Conservation (phyloP, 2,888 invertebrate genomes). For the Cosmopolites sordidus region DNA sequence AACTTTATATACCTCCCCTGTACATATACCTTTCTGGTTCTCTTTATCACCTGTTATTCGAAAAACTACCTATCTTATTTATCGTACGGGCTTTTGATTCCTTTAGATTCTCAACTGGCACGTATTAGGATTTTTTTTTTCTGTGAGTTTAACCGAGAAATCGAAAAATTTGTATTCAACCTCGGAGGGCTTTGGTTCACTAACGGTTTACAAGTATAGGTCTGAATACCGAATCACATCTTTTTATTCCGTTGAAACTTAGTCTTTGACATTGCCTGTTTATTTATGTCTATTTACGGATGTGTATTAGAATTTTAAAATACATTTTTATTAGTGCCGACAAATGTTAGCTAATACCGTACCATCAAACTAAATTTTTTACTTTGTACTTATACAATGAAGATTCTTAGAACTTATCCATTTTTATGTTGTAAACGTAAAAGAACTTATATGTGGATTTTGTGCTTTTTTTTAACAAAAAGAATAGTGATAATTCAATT, state of each 20-base stretch:
- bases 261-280: slow-evolving; percentile 15
- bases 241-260: slow-evolving; percentile 14
- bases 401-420: too few relatives aligned
- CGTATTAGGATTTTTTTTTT: background rate
- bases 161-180: slow-evolving; percentile 12
- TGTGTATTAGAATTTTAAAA: background rate
- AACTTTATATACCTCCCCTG: too few relatives aligned
- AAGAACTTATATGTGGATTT: too few relatives aligned
- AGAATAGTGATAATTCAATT: too few relatives aligned
- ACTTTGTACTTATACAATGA: too few relatives aligned
- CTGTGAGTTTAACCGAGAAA: slow-evolving; percentile 1
- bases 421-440: too few relatives aligned
- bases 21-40: too few relatives aligned
- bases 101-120: background rate
- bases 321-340: background rate
- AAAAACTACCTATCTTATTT: too few relatives aligned
- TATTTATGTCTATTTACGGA: slow-evolving; percentile 13
- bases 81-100: too few relatives aligned
- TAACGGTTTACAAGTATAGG: slow-evolving; percentile 8
- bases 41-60: too few relatives aligned
- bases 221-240: slow-evolving; percentile 15
- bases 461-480: too few relatives aligned
- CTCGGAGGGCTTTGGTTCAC: slow-evolving; percentile 4
- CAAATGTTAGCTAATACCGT: background rate
- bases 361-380: too few relatives aligned